Conservation (phyloP, 2,113 vertebrate genomes). For the Damaliscus lunatus region DNA sequence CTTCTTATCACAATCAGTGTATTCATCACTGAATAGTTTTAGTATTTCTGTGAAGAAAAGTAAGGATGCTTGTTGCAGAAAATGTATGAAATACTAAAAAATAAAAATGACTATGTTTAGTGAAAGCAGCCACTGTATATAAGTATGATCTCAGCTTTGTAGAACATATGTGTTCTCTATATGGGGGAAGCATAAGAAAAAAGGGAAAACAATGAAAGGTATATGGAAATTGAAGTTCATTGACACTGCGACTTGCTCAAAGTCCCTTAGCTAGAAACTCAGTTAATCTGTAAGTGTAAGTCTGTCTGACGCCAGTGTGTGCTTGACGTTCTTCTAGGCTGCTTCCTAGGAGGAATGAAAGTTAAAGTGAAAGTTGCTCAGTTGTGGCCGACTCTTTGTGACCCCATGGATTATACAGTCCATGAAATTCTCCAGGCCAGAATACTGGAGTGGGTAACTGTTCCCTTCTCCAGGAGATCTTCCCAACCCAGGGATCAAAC, state of each 20-base stretch:
- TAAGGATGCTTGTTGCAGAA: neutral
- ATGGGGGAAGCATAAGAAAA: neutral
- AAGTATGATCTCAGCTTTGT: neutral
- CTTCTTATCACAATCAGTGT: neutral
- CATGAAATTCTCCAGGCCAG: neutral
- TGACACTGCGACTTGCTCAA: neutral
- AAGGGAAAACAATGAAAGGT: neutral
- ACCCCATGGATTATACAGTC: neutral
- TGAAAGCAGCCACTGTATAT: neutral
- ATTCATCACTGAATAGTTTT: neutral
- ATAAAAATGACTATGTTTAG: neutral
- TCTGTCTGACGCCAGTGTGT: neutral
- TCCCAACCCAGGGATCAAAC: neutral
- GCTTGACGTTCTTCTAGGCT: neutral
- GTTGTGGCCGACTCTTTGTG: accelerated
- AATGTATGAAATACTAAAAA: neutral
- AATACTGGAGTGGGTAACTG: neutral
- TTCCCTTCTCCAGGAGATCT: neutral
- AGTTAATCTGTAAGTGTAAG: neutral
- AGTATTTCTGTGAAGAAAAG: neutral
- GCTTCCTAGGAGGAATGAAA: neutral
- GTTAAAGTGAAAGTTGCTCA: neutral
- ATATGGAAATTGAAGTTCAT: neutral
- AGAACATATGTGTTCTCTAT: neutral
- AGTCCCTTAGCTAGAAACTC: neutral